phyloP scores from a whole-genome alignment of 2,888 invertebrate species.

The Disparrhopalites patrizii region DNA sequence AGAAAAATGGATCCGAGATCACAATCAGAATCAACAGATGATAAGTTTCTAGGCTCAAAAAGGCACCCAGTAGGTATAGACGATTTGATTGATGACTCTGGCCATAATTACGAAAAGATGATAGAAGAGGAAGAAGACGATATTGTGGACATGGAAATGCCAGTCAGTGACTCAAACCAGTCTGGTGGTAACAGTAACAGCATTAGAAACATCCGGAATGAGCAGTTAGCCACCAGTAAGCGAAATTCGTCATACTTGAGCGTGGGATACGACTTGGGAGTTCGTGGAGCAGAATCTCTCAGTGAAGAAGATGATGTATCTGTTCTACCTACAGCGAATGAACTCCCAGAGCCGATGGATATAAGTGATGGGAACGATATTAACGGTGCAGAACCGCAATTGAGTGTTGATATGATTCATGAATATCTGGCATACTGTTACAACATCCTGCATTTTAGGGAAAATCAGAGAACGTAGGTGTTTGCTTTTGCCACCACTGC shows the following conservation, averaged over 20 bases:
- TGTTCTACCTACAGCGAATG: neutral
- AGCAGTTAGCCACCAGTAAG: no score
- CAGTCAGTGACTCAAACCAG: neutral
- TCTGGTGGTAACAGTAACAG: neutral
- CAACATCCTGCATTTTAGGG: slow-evolving; percentile 7
- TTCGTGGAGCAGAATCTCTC: neutral
- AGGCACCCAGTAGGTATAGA: no score
- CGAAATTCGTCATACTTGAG: neutral
- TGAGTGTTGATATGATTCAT: slow-evolving; percentile 16
- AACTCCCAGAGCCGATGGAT: slow-evolving; percentile 1
- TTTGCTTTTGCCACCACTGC: neutral
- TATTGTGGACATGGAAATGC: slow-evolving; percentile 3
- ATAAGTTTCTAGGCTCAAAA: no score
- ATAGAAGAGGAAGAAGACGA: neutral
- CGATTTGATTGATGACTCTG: no score
- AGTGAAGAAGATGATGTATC: neutral
- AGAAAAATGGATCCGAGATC: no score
- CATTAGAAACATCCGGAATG: no score
- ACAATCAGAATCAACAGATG: no score
- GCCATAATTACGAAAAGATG: neutral
- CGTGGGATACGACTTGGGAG: neutral
- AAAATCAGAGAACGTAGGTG: neutral
- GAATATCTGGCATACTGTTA: slow-evolving; percentile 23
- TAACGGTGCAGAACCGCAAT: neutral
- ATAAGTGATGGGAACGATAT: neutral